Evolutionary conservation across 2,888 invertebrate genomes (phyloP), one percentile per base, ranked within the genome.

Genomic region (Resseliella maxima): DNA sequence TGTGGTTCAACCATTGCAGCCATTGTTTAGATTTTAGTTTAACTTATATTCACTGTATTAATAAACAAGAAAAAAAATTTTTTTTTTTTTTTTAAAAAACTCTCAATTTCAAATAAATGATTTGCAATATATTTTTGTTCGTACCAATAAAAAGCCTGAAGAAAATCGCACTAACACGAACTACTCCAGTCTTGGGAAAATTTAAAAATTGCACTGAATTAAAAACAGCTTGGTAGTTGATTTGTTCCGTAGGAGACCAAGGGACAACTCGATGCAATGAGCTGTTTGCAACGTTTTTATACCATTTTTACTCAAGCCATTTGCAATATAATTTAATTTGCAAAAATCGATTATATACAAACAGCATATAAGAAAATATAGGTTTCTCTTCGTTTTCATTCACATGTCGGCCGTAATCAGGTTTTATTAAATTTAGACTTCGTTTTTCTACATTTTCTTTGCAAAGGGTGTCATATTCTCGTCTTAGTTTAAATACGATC

Each of bases 1-100:
- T 87, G 87, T 81, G 87, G 87, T 86, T 86, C 81, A 41, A 45
- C 18, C 50, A 87, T 81, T 18, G 87, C 85, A 41, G 86, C 87
- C 87, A 87, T 87, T 86, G 18, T 45, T 59, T 24, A 27, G 12
- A 27, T 27, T 27, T n/a, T 72, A 15, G 3, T 35, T 72, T 72
- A 72, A 31, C 31, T 31, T 31, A 72, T 72, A 72, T 72, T 72
- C 72, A 72, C 72, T 72, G 72, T 31, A 72, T 24, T 24, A 24
- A 24, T 12, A 35, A 15, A 31, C 0, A 31, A 72, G 72, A 72
- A 72, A 72, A 72, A 31, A 12, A 15, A 31, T 15, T 31, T 5
- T 31, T n/a, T n/a, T n/a, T n/a, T n/a, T n/a, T n/a, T n/a, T n/a
- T 8, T 31, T 31, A n/a, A 59, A 59, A 59, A 10, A 24, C 10